Conservation (phyloP, 2,888 invertebrate species). For the Frankliniella intonsa region DNA sequence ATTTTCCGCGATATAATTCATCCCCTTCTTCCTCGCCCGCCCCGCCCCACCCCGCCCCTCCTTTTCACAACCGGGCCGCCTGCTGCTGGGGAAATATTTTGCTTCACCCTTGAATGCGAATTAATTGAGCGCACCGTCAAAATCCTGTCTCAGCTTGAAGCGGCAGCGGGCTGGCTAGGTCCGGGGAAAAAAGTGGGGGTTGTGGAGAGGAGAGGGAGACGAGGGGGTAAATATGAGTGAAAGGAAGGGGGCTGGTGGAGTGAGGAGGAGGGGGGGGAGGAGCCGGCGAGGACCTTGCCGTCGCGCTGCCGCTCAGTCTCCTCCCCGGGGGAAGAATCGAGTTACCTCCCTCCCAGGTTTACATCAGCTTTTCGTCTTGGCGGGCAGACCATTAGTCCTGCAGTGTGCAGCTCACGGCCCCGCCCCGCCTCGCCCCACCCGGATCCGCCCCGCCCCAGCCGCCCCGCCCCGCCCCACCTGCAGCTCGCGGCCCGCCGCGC, state of each 20-base stretch:
- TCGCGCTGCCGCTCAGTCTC: background rate
- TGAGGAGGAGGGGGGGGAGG: background rate
- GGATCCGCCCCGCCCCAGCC: too few species aligned
- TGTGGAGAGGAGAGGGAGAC: background rate
- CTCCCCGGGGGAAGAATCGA: background rate
- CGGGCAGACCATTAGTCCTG: background rate
- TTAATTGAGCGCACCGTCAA: constrained; percentile 24
- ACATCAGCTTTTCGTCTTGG: constrained; percentile 15
- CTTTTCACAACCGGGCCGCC: background rate
- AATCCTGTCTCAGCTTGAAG: constrained; percentile 6
- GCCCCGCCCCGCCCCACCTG: too few species aligned
- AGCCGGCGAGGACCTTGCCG: background rate
- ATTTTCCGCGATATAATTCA: background rate
- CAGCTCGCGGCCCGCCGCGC: too few species aligned
- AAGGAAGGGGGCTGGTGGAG: background rate
- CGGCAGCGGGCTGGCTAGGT: background rate
- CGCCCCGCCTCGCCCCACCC: too few species aligned
- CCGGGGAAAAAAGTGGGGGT: background rate
- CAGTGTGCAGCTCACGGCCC: too few species aligned
- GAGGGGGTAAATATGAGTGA: background rate
- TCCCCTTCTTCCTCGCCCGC: background rate
- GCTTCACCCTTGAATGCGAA: background rate
- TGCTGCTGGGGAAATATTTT: background rate
- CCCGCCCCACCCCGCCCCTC: background rate
- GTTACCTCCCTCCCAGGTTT: background rate